A percentile compares a stretch with the other conserved stretches of the same genome.
Conservation (phyloP, 2,797 vertebrate genomes). For the Sebastolobus altivelis region DNA sequence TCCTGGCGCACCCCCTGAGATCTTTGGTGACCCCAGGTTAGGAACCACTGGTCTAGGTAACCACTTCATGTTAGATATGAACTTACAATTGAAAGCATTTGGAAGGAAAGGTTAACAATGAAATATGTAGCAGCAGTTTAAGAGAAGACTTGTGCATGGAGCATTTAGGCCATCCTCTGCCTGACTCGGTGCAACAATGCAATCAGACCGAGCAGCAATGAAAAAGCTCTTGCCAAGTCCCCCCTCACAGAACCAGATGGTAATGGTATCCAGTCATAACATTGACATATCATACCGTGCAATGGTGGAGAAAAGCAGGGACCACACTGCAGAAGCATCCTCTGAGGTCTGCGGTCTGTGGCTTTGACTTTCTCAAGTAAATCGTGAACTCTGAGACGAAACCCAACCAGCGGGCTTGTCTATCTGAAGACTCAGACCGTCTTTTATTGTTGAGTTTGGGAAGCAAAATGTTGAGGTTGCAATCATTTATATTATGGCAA, state of each 20-base stretch:
- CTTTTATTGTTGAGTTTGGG: constrained; percentile 30
- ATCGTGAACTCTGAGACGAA: constrained; percentile 38
- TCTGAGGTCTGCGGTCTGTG: constrained; percentile 47
- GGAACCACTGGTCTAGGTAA: constrained; percentile 87
- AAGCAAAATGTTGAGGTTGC: constrained; percentile 26
- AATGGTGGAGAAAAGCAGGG: constrained; percentile 61
- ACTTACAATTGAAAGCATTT: background rate
- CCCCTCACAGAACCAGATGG: constrained; percentile 48
- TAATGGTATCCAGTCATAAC: constrained; percentile 64
- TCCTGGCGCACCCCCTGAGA: no score
- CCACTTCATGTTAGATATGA: background rate
- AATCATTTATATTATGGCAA: constrained; percentile 5
- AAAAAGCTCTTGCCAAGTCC: constrained; percentile 47
- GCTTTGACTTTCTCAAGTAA: constrained; percentile 46
- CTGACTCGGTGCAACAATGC: constrained; percentile 24
- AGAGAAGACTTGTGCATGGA: background rate
- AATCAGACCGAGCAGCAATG: constrained; percentile 36
- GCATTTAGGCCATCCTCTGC: constrained; percentile 7
- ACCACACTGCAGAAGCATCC: constrained; percentile 33
- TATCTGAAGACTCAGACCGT: background rate
- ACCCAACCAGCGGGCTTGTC: constrained; percentile 18
- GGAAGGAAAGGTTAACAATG: background rate
- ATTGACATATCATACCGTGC: constrained; percentile 57
- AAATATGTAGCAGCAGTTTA: background rate
- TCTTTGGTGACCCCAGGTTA: no score